Evolutionary conservation across 2,888 invertebrate species (phyloP), one percentile per base, ranked within the genome.

Genomic region (Arge pagana): DNA sequence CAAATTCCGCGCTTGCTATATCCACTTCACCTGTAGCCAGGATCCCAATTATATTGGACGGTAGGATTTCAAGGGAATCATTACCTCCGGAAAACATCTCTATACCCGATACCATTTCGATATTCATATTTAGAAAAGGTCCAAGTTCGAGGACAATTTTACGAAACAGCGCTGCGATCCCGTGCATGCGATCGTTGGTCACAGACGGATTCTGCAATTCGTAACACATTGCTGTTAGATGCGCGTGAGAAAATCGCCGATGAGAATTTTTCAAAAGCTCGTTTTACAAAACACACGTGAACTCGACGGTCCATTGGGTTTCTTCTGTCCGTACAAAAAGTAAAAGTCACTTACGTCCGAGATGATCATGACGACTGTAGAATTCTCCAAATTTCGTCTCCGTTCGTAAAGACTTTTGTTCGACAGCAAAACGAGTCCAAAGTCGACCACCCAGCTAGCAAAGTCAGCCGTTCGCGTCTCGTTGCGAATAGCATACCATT

Each of bases 41-140:
- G 13, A 58, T 53, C 1, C 64, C 64, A 3, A 72, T 62, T 21
- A 63, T 61, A 3, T 70, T 71, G 2, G 62, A 61, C 72, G 70
- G 71, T 3, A 4, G 21, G 2, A 43, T 8, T 0, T 56, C 50
- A 6, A 56, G 26, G 0, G 52, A n/a, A 24, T 54, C 41, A 54
- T 58, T 64, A 4, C 45, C 56, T 1, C 70, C 72, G 23, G 63
- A 65, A 21, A 41, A 50, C 1, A 57, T 37, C 2, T 42, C 33
- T 2, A 50, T 28, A 1, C 43, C 26, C n/a, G n/a, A n/a, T 4
- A 52, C 33, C n/a, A 42, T 6, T 1, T 51, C 11, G 10, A 64
- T 49, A 18, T 45, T 62, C 42, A 72, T 71, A 48, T 72, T 70
- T 60, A 72, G 59, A 13, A 28, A 55, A 10, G 36, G 51, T 10